These are phyloP conservation scores for Pan paniscus DNA, from an alignment of 2,113 vertebrate genomes.

Conservation along the genomic window DNA sequence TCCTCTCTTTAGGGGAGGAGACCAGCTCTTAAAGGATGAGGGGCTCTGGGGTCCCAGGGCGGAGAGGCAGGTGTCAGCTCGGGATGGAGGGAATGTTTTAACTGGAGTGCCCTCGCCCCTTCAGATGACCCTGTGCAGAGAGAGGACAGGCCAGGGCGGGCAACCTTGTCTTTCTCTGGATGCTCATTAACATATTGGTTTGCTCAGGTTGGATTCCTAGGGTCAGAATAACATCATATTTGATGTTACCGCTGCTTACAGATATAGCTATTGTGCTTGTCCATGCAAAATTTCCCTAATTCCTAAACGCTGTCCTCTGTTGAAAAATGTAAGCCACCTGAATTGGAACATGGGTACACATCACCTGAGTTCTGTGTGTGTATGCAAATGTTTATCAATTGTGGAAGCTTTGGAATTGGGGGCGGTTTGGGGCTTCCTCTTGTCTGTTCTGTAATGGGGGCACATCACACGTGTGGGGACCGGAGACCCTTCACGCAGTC, in stretches of 20 bases:
- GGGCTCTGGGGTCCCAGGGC: background rate
- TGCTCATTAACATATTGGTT: rapidly evolving
- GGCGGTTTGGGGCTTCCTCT: background rate
- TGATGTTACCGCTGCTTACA: background rate
- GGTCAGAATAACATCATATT: background rate
- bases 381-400: rapidly evolving
- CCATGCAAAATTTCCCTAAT: background rate
- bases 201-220: background rate
- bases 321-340: background rate
- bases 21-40: background rate
- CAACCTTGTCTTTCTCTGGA: background rate
- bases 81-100: rapidly evolving
- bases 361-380: background rate
- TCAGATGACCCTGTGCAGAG: background rate
- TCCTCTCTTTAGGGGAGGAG: background rate
- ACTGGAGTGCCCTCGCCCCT: rapidly evolving
- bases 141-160: too few relatives aligned
- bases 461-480: rapidly evolving
- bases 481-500: background rate
- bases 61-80: background rate
- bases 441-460: background rate
- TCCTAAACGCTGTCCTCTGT: background rate
- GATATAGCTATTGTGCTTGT: too few relatives aligned
- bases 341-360: background rate
- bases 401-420: background rate